Percentiles rank a stretch among this genome's conserved stretches.
These are phyloP conservation scores for Gymnocephalus cernua DNA, from an alignment of 2,113 vertebrate species.

Conservation along the genomic window DNA sequence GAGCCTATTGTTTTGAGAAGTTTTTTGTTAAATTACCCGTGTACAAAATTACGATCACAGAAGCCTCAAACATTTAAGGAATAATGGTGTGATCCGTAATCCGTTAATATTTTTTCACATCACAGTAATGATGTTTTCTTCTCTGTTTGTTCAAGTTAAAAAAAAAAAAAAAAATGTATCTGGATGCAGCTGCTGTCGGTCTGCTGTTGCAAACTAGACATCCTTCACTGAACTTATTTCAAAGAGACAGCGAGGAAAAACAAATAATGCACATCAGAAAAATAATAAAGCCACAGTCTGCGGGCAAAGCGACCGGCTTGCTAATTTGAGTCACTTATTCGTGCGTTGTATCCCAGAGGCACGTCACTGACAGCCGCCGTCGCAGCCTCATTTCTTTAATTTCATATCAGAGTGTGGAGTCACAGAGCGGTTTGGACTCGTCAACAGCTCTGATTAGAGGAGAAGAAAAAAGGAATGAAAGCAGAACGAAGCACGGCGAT, in stretches of 20 bases:
- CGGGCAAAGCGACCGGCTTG: neutral
- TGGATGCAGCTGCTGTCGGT: neutral
- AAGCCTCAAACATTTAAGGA: too few relatives aligned
- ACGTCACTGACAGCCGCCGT: neutral
- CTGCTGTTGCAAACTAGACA: accelerated
- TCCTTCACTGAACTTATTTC: neutral
- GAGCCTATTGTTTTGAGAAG: too few relatives aligned
- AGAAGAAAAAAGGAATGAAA: slow-evolving; percentile 29
- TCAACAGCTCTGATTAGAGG: slow-evolving; percentile 40
- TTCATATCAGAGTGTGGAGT: slow-evolving; percentile 34
- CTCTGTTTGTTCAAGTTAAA: neutral
- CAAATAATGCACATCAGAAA: slow-evolving; percentile 8
- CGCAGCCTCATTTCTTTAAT: slow-evolving; percentile 41
- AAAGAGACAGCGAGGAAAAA: neutral
- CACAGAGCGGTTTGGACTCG: slow-evolving; percentile 37
- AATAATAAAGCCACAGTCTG: neutral
- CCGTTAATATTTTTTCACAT: neutral
- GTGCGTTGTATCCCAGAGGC: slow-evolving; percentile 35
- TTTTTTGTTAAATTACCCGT: too few relatives aligned
- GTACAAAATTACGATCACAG: too few relatives aligned
- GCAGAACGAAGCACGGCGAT: neutral
- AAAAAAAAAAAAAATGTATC: too few relatives aligned
- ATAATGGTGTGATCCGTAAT: neutral
- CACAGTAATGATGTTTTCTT: too few relatives aligned
- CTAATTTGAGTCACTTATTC: slow-evolving; percentile 44